Percentiles rank a stretch among this genome's conserved stretches.
Conservation (phyloP, 2,888 invertebrate species). For the Drosophila nigricruria region DNA sequence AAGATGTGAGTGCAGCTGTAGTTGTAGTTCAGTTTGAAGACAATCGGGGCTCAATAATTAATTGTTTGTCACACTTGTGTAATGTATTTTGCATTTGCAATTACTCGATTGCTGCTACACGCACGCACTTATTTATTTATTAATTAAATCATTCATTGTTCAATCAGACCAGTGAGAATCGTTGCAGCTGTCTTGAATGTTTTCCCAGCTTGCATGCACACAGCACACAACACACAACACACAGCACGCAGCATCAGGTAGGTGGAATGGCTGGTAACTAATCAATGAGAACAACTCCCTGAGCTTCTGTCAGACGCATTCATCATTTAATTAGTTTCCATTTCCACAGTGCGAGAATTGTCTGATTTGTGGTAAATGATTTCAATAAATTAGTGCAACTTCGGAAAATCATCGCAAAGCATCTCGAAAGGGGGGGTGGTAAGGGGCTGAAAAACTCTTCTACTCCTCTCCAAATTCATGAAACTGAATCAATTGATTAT, state of each 20-base stretch:
- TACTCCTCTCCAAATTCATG: background rate
- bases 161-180: conserved; percentile 74
- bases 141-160: conserved; percentile 80
- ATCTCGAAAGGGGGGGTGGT: background rate
- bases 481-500: conserved; percentile 62
- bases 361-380: conserved; percentile 68
- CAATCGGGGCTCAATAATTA: conserved; percentile 53
- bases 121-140: conserved; percentile 74
- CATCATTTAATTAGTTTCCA: conserved; percentile 76
- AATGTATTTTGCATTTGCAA: conserved; percentile 57
- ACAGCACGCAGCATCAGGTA: conserved; percentile 12
- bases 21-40: conserved; percentile 8
- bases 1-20: conserved; percentile 11
- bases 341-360: conserved; percentile 33
- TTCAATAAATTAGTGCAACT: conserved; percentile 71
- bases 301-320: conserved; percentile 61
- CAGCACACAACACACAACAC: conserved; percentile 8
- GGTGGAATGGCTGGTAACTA: conserved; percentile 27
- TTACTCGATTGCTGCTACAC: conserved; percentile 37
- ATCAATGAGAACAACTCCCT: conserved; percentile 52
- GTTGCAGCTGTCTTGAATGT: conserved; percentile 42
- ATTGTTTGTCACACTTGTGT: conserved; percentile 67
- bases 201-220: conserved; percentile 11
- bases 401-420: background rate
- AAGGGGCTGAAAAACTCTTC: background rate